Evolutionary conservation across 2,113 vertebrate species (phyloP), one percentile per base, ranked within the genome.

Genomic region (Ptilonorhynchus violaceus): DNA sequence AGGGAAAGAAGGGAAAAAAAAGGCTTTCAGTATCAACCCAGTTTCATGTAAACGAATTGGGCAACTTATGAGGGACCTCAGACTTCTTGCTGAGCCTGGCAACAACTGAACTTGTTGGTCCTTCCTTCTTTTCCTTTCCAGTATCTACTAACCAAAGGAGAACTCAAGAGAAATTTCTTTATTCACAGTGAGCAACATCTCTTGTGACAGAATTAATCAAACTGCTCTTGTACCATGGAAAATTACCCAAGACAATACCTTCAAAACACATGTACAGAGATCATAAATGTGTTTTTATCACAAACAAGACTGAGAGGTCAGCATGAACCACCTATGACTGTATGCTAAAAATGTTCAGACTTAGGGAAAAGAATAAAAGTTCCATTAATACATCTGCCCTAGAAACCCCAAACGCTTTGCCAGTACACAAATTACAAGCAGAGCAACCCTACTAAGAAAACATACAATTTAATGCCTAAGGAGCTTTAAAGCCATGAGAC

Each of bases 311-410:
- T 11, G 4, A 81, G 12, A 78, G 20, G 44, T 56, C 58, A 75
- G 27, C 24, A 44, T 1, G 1, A 91, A 46, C 44, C 10, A 73
- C 13, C 17, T 13, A 17, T 0, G 1, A 35, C 13, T 25, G 14
- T 37, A 60, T 17, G 42, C 68, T 3, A 37, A 56, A 73, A 60
- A 19, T 10, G 6, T 47, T 64, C 1, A 0, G 13, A 49, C 11
- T 56, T 27, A 33, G 6, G 22, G 39, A 25, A 44, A 63, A 77
- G 31, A 78, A 37, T 20, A 42, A 33, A 25, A 30, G n/a, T 63
- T 60, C 14, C 56, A 16, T 35, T 15, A 73, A 62, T 35, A 41
- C 3, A 22, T 49, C 19, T 37, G 47, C 30, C 47, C 35, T 31
- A 68, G 35, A 85, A 85, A 76, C 9, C 1, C 5, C n/a, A 60